Base-by-base conservation (phyloP, 2,113 vertebrate genomes). In the Alouatta palliata region DNA sequence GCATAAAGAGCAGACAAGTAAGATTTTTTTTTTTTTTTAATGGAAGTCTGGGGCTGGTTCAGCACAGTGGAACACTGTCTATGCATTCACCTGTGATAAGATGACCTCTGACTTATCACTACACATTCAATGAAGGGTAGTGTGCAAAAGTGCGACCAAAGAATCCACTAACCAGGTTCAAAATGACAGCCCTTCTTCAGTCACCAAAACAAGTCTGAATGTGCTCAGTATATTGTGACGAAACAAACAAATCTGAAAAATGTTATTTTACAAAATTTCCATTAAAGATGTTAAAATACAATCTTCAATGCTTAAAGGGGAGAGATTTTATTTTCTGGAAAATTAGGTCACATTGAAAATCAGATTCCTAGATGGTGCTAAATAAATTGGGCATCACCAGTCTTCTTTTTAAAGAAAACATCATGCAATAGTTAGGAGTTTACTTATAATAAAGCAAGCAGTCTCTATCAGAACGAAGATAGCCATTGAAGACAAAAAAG, bases 381-480 rank as follows among this genome's bases (percentile, higher is more conserved):
- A 95, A 77, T 81, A 80, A 75, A 76, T 10, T 79, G 21, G 52
- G 32, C n/a, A 81, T 83, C 66, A 40, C 20, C 25, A 83, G 91
- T 54, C 56, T 61, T 82, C 68, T 54, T 94, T 95, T 84, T 52
- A 89, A 90, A 95, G 49, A 87, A 81, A 87, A 47, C 32, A 71
- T 6, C 27, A 94, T 27, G 12, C n/a, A 83, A 75, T 17, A 86
- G 21, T 83, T 84, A 87, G 47, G 25, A 54, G 61, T 81, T 95
- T 96, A 71, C 21, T 90, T 84, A 73, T 9, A 94, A 86, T 80
- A 91, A 92, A 96, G 64, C n/a, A 85, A 37, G 80, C 54, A 58
- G 83, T 93, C 20, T 58, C 77, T 54, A 82, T 86, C 70, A 96
- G 68, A 91, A 93, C 84, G 92, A 82, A 89, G 83, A 83, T 27